Base-by-base conservation (phyloP, 2,888 invertebrate genomes). In the Drosophila limbata region DNA sequence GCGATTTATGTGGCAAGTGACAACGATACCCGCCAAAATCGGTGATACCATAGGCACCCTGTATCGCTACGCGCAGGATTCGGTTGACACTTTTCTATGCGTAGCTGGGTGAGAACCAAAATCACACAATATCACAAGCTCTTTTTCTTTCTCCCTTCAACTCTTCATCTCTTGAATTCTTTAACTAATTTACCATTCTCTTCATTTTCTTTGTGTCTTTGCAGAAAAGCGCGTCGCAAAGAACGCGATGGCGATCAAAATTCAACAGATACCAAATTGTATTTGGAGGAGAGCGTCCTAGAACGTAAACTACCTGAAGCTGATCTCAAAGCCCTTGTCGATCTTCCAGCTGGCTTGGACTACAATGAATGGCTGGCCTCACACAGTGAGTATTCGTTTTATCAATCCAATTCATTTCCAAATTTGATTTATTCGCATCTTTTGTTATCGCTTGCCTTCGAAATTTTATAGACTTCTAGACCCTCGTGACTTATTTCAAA, bases 301-400 rank as follows among this genome's bases (percentile, higher is more conserved):
- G 98, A 98, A 94, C 95, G 97, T 93, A 97, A 97, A 94, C 95
- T 98, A 93, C 97, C 97, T 89, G 98, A 98, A 94, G 95, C 97
- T 92, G 98, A 98, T 94, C 95, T 99, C 94, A 96, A 96, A 93
- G 95, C 97, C 93, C 95, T 99, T 92, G 98, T 99, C 83, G 97
- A 97, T 93, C 95, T 99, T 93, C 99, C 99, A 88, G 95, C 96
- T 84, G 98, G 98, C 79, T 95, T 99, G 93, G 99, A 99, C 94
- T 97, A 97, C 94, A 98, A 99, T 94, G 99, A 99, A 95, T 99
- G 99, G 99, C 96, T 99, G 91, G 99, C 99, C 84, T 98, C 98
- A 81, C 99, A 99, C 93, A 98, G 98, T 98, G 93, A 95, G 96
- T 87, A 42, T 11, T 10, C 9, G 13, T 5, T 44, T 28, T 13